Base-by-base conservation (phyloP, 2,888 invertebrate genomes). In the Argyresthia goedartella region DNA sequence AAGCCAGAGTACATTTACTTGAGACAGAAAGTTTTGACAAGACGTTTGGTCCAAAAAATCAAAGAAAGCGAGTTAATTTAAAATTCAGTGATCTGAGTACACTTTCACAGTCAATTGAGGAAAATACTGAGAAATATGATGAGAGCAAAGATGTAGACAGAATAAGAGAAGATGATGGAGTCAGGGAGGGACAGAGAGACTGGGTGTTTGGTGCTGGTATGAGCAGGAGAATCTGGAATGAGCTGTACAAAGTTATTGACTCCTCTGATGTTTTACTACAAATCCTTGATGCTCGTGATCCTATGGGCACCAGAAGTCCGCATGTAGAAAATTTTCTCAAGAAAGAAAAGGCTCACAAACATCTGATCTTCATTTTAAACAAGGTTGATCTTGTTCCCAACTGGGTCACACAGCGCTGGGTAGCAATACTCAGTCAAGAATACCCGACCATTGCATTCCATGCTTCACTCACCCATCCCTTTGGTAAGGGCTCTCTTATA, bases 391-490 rank as follows among this genome's bases (percentile, higher is more conserved):
- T 99, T 56, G 96, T 99, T 2, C 99, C 99, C 0, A 96, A 95
- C 25, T 99, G 99, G 98, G 96, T 97, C 0, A 98, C 99, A 58
- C 97, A 99, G 77, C 90, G 96, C 57, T 99, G 99, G 99, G 96
- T 99, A 0, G 94, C 95, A 10, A 93, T 96, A 62, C 88, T 99
- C 8, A 98, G 97, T 71, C 87, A 93, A 11, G 98, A 99, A 72
- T 96, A 97, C 79, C 99, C 99, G 6, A 99, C 99, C 0, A 90
- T 99, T 63, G 99, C 99, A 0, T 99, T 99, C 73, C 98, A 99
- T 81, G 98, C 99, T 1, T 98, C 98, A n/a, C 84, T 99, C 57
- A 98, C 95, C 42, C 98, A 99, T 88, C 97, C 99, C 0, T 99
- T 99, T 81, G 99, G 90, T 51, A 99, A 99, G 88, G 98, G 98